Evolutionary conservation across 2,888 invertebrate genomes (phyloP).

Genomic region (Pandemis corylana): DNA sequence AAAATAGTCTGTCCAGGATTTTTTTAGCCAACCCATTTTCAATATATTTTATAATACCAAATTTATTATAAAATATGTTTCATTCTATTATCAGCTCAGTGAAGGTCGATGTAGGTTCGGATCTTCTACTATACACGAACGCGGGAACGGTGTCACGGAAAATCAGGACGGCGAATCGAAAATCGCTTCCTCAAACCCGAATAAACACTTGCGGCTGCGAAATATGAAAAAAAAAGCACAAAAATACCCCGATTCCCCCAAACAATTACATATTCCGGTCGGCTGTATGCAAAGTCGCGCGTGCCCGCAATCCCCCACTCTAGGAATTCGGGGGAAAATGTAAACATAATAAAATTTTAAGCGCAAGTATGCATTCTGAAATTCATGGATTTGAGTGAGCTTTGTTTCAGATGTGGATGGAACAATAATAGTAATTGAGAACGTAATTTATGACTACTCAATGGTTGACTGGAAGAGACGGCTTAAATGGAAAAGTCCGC

Average conservation of each 20-base stretch:
- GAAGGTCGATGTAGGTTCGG: too few relatives aligned
- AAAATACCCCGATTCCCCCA: conserved; percentile 17
- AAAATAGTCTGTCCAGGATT: too few relatives aligned
- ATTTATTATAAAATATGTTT: too few relatives aligned
- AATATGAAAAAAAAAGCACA: conserved; percentile 1
- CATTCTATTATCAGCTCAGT: too few relatives aligned
- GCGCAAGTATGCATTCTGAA: conserved; percentile 16
- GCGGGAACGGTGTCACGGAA: neutral
- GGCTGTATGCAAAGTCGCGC: conserved; percentile 66
- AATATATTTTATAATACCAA: too few relatives aligned
- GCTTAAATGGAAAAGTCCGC: too few relatives aligned
- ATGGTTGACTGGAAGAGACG: too few relatives aligned
- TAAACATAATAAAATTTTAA: conserved; percentile 50
- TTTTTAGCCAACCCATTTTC: too few relatives aligned
- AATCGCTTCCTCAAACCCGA: neutral
- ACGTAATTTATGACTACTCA: neutral
- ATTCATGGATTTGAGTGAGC: neutral
- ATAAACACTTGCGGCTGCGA: conserved; percentile 13
- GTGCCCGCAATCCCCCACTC: conserved; percentile 58
- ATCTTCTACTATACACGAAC: neutral
- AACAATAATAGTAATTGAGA: neutral
- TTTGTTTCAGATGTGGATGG: neutral
- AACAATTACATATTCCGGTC: conserved; percentile 70
- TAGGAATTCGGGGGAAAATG: conserved; percentile 41
- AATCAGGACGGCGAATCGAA: conserved; percentile 2